Evolutionary conservation across 1,140 invertebrate species (phyloP), one percentile per base, ranked within the genome.

Genomic region (Eurosta solidaginis): DNA sequence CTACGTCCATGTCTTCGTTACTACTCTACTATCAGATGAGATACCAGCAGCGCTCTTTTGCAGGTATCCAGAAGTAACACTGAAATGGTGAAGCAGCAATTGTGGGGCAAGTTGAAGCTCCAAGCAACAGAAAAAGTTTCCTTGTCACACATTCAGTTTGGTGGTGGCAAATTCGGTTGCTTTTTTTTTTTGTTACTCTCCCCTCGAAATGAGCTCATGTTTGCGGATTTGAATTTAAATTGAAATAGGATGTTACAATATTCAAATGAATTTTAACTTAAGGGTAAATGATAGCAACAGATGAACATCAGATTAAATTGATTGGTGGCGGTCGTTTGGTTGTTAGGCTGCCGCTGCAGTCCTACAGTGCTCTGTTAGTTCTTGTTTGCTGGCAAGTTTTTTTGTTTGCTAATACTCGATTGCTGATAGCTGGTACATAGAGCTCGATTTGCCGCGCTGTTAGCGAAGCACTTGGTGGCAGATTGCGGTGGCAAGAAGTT

Each of bases 211-310:
- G 73, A 81, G 82, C 80, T 80, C 81, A 85, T 85, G 83, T 86
- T 85, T 85, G 85, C 83, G 83, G 83, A 86, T 86, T 86, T 86
- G 85, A 86, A 86, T 86, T 85, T 86, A 86, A 86, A 86, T 86
- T 86, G 85, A 86, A 86, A 86, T 86, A 84, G 84, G 83, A 84
- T 86, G 84, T 84, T 86, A 82, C 83, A 54, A 84, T 86, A 86
- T 85, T 85, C 84, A 86, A 85, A 86, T 86, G 84, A 85, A 86
- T 86, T 86, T 84, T 83, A 76, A 85, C 84, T 86, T 84, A 82
- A 86, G 84, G 84, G 84, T 83, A 78, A 86, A 84, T 83, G 81
- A 79, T 79, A 81, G 79, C 54, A 76, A 82, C 83, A 83, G 84
- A 86, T 86, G 84, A 86, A 85, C 84, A 86, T 86, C 83, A 86